Conservation (phyloP, 2,888 invertebrate species). For the Scelioninae gen. 2 region DNA sequence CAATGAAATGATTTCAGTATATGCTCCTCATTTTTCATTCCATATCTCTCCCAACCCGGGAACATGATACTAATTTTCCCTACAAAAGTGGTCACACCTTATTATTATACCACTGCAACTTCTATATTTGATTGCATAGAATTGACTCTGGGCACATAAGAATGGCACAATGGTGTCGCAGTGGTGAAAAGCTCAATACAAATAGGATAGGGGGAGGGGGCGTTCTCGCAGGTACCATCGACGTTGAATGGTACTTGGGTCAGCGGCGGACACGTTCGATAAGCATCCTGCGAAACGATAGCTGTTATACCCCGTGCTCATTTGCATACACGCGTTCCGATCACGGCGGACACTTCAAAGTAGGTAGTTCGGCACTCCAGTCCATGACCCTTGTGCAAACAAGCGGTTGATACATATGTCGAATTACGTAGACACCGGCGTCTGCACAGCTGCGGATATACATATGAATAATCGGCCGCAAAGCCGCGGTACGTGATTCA, state of each 20-base stretch:
- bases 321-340: slow-evolving; percentile 53
- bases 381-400: slow-evolving; percentile 56
- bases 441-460: slow-evolving; percentile 51
- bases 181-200: slow-evolving; percentile 7
- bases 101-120: no score
- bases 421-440: slow-evolving; percentile 57
- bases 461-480: slow-evolving; percentile 60
- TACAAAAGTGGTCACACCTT: no score
- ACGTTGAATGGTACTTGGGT: slow-evolving; percentile 42
- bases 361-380: slow-evolving; percentile 41
- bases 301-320: slow-evolving; percentile 45
- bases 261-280: slow-evolving; percentile 46
- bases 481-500: slow-evolving; percentile 59
- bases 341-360: slow-evolving; percentile 53
- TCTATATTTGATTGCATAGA: no score
- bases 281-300: slow-evolving; percentile 50
- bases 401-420: slow-evolving; percentile 59
- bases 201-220: slow-evolving; percentile 17
- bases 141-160: neutral
- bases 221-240: slow-evolving; percentile 28
- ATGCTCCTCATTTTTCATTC: no score
- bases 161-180: neutral
- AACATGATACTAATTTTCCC: no score
- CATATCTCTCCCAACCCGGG: no score
- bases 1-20: no score